These are phyloP conservation scores for Agriotes lineatus DNA, from an alignment of 2,888 invertebrate species.

Conservation along the genomic window DNA sequence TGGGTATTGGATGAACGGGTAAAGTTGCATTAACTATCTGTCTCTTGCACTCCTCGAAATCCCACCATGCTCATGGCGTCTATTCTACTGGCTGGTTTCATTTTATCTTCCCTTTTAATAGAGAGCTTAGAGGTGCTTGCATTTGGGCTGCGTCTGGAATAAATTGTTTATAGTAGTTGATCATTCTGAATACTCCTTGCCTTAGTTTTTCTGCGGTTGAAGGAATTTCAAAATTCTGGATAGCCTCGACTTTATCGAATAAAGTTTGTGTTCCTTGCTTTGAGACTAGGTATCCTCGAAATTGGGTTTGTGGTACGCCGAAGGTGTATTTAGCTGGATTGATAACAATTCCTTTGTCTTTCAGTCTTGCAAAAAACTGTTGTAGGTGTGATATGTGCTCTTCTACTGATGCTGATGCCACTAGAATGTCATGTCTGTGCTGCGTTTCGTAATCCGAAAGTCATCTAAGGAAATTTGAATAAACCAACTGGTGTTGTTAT, in stretches of 20 bases:
- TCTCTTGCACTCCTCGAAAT: constrained; percentile 39
- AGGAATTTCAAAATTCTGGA: constrained; percentile 54
- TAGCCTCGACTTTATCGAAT: too few relatives aligned
- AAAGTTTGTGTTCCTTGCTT: constrained; percentile 52
- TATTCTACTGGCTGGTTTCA: constrained; percentile 51
- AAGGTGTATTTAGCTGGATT: constrained; percentile 61
- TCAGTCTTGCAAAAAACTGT: constrained; percentile 48
- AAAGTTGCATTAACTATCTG: constrained; percentile 40
- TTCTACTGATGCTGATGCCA: too few relatives aligned
- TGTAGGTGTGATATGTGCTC: too few relatives aligned
- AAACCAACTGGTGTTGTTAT: too few relatives aligned
- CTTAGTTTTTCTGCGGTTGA: constrained; percentile 58
- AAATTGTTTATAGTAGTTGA: constrained; percentile 59
- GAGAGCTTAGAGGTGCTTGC: constrained; percentile 59
- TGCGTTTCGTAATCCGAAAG: too few relatives aligned
- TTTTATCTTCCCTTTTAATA: too few relatives aligned
- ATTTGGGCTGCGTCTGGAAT: constrained; percentile 56
- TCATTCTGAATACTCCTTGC: too few relatives aligned
- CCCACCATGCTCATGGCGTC: constrained; percentile 27
- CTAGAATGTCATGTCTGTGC: too few relatives aligned
- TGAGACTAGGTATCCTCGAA: constrained; percentile 52
- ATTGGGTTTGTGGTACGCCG: constrained; percentile 46
- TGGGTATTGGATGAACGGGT: too few relatives aligned
- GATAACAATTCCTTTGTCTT: constrained; percentile 51
- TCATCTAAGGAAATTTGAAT: too few relatives aligned